Base-by-base conservation (phyloP, 1,140 invertebrate species). In the Zaprionus inermis region DNA sequence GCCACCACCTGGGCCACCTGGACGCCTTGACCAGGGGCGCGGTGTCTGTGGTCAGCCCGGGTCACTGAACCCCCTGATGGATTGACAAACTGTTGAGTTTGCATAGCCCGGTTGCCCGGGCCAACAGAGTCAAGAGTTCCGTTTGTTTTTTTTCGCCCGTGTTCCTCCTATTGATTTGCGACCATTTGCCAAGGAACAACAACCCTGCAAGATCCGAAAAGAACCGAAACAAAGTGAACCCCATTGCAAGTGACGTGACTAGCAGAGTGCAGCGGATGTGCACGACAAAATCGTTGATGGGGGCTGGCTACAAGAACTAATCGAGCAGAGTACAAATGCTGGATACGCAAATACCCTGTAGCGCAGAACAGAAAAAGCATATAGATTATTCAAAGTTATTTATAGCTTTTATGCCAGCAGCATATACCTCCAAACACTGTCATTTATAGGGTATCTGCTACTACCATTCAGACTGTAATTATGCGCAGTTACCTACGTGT, bases 11-110 rank as follows among this genome's bases (percentile, higher is more conserved):
- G n/a, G 16, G 60, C 28, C 60, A 64, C 14, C 20, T 54, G 51
- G 22, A 7, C 22, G 14, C 44, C 44, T 16, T 16, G 38, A 44
- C 38, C 14, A 10, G 55, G n/a, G n/a, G n/a, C n/a, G n/a, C n/a
- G n/a, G n/a, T n/a, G n/a, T n/a, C 65, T 51, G 57, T 73, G 71
- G 71, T 69, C 71, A 69, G 57, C 20, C 44, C 24, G 64, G 72
- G 55, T 78, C 76, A 78, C 11, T 70, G 76, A 78, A 72, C 38
- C 59, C 38, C n/a, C 28, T 78, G 76, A 78, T 78, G 63, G 72
- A 78, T 76, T 71, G 63, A 75, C 72, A 75, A 78, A 75, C 76
- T 78, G 72, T 75, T 71, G 72, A 61, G 59, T 36, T 16, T 11
- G 9, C 52, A 44, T 22, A 20, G 1, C 24, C 20, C 18, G 34